Evolutionary conservation across 2,113 vertebrate species (phyloP).

Genomic region (Labeo rohita): DNA sequence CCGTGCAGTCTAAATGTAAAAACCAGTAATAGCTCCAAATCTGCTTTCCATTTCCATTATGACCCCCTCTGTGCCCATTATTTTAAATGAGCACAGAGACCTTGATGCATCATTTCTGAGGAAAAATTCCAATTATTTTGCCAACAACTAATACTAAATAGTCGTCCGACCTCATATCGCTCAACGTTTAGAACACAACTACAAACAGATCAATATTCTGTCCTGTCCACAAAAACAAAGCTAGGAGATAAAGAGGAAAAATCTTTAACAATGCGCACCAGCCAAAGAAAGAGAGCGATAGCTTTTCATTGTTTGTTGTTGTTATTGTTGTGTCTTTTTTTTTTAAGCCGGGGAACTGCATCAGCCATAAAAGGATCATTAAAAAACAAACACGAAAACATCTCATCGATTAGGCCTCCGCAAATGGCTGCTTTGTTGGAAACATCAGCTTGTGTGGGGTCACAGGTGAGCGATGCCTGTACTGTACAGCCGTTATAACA

Average conservation of each 20-base stretch:
- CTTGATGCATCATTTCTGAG: constrained; percentile 55
- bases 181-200: constrained; percentile 66
- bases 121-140: constrained; percentile 71
- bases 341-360: background rate
- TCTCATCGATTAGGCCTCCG: constrained; percentile 64
- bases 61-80: constrained; percentile 61
- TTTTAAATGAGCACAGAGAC: constrained; percentile 69
- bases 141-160: constrained; percentile 66
- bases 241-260: constrained; percentile 46
- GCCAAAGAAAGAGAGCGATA: constrained; percentile 32
- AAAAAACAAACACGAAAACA: constrained; percentile 66
- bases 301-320: constrained; percentile 22
- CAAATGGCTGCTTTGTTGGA: constrained; percentile 32
- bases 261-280: constrained; percentile 57
- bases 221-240: constrained; percentile 59
- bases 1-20: constrained; percentile 27
- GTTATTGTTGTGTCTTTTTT: background rate
- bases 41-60: constrained; percentile 25
- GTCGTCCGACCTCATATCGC: constrained; percentile 42
- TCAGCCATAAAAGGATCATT: constrained; percentile 67
- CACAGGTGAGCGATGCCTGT: constrained; percentile 39
- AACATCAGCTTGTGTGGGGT: constrained; percentile 33
- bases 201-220: constrained; percentile 74
- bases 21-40: constrained; percentile 37
- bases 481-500: constrained; percentile 32